Conservation (phyloP, 2,888 invertebrate species). For the Heteromyza rotundicornis region DNA sequence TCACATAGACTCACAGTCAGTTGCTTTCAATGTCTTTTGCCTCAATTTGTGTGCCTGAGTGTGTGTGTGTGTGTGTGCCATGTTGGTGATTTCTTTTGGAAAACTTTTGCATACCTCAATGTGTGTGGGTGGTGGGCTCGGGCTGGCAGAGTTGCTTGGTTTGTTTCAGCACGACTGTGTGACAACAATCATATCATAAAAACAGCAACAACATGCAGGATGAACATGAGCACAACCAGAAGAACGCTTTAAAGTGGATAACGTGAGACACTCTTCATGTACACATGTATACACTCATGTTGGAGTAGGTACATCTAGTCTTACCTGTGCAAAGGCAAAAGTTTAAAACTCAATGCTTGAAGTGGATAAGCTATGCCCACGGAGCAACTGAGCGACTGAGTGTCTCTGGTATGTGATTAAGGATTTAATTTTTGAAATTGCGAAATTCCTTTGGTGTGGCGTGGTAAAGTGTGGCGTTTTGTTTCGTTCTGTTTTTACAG, state of each 20-base stretch:
- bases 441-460: constrained; percentile 21
- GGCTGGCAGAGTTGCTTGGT: not conserved
- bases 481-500: too few relatives aligned
- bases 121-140: constrained; percentile 2
- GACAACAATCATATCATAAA: constrained; percentile 51
- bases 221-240: constrained; percentile 9
- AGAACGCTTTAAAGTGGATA: constrained; percentile 22
- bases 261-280: constrained; percentile 16
- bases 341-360: constrained; percentile 2
- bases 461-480: too few relatives aligned
- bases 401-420: constrained; percentile 49
- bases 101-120: not conserved
- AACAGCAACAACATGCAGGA: constrained; percentile 30
- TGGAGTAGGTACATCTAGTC: not conserved
- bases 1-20: not conserved
- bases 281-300: not conserved
- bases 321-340: not conserved
- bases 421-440: constrained; percentile 41
- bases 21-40: constrained; percentile 10
- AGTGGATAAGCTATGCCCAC: not conserved
- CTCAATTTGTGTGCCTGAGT: constrained; percentile 10
- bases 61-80: too few relatives aligned
- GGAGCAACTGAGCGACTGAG: constrained; percentile 27
- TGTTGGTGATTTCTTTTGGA: not conserved
- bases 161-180: constrained; percentile 19